These are phyloP conservation scores for Serripes groenlandicus DNA, from an alignment of 2,888 invertebrate genomes.

Conservation along the genomic window DNA sequence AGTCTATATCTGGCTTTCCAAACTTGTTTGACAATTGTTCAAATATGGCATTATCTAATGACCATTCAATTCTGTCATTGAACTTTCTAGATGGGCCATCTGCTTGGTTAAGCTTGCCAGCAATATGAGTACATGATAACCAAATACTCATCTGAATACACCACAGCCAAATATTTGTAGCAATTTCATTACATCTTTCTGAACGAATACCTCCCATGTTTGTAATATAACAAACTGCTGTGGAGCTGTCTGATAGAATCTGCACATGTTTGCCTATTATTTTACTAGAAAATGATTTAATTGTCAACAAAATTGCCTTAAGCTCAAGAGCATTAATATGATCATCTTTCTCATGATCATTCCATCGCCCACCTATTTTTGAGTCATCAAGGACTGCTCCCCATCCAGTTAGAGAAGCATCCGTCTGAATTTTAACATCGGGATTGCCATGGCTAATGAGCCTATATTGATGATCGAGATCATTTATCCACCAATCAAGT, in stretches of 20 bases:
- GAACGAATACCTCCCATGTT: constrained; percentile 48
- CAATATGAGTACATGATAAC: constrained; percentile 41
- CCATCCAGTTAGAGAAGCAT: constrained; percentile 36
- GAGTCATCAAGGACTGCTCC: constrained; percentile 20
- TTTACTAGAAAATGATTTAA: constrained; percentile 37
- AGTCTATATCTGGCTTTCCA: constrained; percentile 29
- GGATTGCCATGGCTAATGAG: constrained; percentile 32
- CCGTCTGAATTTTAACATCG: constrained; percentile 29
- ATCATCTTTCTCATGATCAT: constrained; percentile 15
- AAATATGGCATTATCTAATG: constrained; percentile 35
- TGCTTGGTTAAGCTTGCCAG: constrained; percentile 40
- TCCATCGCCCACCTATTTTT: constrained; percentile 42
- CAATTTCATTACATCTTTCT: constrained; percentile 31
- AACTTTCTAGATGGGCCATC: constrained; percentile 38
- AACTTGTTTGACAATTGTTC: neutral
- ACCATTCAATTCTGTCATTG: constrained; percentile 54
- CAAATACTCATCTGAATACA: constrained; percentile 38
- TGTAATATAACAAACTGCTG: constrained; percentile 50
- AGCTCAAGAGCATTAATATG: constrained; percentile 64
- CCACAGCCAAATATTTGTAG: constrained; percentile 35
- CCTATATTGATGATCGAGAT: constrained; percentile 25
- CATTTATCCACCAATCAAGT: constrained; percentile 48
- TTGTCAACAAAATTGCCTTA: constrained; percentile 38
- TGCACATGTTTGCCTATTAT: constrained; percentile 34
- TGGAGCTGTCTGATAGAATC: constrained; percentile 39